These are phyloP conservation scores for Sebastes cheni DNA, from an alignment of 2,797 vertebrate genomes.

Conservation along the genomic window DNA sequence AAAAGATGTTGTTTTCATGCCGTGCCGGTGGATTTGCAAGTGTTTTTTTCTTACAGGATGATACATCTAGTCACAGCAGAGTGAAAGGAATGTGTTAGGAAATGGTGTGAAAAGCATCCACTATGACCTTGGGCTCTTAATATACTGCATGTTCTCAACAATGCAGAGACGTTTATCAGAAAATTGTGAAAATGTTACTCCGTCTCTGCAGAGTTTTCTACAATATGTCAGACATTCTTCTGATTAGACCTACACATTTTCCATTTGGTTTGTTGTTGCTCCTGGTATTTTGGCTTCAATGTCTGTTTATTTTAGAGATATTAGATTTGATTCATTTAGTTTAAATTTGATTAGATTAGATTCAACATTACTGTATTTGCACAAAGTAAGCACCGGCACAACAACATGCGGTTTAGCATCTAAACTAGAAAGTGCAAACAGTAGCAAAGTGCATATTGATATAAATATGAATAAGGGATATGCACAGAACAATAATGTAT, in stretches of 20 bases:
- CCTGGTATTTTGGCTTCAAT: neutral
- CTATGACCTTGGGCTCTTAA: neutral
- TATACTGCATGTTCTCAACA: neutral
- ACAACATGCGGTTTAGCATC: neutral
- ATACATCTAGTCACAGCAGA: neutral
- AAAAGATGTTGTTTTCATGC: neutral
- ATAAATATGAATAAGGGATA: neutral
- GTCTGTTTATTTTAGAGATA: neutral
- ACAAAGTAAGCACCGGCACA: neutral
- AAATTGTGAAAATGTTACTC: neutral
- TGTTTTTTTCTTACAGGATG: neutral
- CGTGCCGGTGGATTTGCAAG: neutral
- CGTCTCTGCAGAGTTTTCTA: neutral
- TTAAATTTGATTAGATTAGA: neutral
- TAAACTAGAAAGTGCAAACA: neutral
- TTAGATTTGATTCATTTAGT: neutral
- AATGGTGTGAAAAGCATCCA: neutral
- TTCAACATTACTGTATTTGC: neutral
- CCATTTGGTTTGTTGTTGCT: neutral
- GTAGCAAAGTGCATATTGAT: neutral
- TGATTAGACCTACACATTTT: neutral
- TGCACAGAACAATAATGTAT: neutral
- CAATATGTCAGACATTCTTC: neutral
- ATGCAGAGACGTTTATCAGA: neutral
- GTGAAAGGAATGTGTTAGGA: neutral